A percentile compares a stretch with the other conserved stretches of the same genome.
Evolutionary conservation across 2,797 vertebrate genomes (phyloP).

Genomic region (Poeciliopsis presidionis): DNA sequence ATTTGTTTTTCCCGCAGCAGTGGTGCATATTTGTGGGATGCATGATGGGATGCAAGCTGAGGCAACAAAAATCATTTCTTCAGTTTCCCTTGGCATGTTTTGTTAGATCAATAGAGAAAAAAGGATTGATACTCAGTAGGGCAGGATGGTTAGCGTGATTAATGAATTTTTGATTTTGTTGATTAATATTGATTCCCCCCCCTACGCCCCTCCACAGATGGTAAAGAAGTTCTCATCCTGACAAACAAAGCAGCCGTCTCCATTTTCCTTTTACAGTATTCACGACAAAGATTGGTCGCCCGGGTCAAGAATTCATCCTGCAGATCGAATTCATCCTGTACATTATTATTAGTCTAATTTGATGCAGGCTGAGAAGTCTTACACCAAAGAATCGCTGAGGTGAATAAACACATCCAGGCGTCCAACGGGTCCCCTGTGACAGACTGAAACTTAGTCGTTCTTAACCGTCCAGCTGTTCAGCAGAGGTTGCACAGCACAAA

Average conservation of each 20-base stretch:
- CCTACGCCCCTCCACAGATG: neutral
- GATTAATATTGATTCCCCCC: neutral
- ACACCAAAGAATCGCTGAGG: neutral
- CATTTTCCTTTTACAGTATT: neutral
- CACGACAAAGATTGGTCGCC: neutral
- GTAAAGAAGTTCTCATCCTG: neutral
- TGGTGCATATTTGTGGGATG: neutral
- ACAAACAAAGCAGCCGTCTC: neutral
- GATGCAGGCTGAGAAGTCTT: neutral
- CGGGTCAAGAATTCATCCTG: neutral
- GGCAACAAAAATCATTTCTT: neutral
- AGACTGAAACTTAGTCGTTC: slow-evolving; percentile 3
- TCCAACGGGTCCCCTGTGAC: neutral
- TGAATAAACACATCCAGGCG: neutral
- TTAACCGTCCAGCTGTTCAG: slow-evolving; percentile 8
- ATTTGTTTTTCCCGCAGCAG: neutral
- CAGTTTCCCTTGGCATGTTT: neutral
- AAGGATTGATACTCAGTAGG: neutral
- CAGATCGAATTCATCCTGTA: neutral
- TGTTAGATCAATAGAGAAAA: neutral
- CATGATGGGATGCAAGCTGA: neutral
- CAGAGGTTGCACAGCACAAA: slow-evolving; percentile 45
- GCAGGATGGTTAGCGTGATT: neutral
- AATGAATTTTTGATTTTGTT: neutral
- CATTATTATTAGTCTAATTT: neutral